phyloP scores from a whole-genome alignment of 2,888 invertebrate genomes.

The Lasioglossum lativentre region DNA sequence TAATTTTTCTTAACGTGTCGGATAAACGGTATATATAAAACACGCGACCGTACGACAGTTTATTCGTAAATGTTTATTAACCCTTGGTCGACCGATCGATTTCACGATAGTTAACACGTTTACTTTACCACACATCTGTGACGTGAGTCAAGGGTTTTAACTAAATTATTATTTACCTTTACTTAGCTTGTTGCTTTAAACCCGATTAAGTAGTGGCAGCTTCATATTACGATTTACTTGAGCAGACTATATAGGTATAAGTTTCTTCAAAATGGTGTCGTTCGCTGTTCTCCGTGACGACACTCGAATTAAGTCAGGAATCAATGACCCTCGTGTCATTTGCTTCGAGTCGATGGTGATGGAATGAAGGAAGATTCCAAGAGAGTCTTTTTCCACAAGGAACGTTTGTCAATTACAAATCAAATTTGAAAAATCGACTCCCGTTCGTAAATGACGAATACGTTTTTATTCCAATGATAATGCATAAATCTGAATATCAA shows the following conservation, averaged over 20 bases:
- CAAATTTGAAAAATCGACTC: neutral
- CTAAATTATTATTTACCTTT: constrained; percentile 68
- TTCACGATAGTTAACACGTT: constrained; percentile 13
- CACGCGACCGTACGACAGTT: constrained; percentile 53
- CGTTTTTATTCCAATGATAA: neutral
- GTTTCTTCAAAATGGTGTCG: constrained; percentile 37
- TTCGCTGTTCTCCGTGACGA: constrained; percentile 14
- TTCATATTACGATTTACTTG: constrained; percentile 79
- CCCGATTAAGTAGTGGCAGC: constrained; percentile 80
- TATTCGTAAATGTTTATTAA: constrained; percentile 34
- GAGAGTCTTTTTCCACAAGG: neutral
- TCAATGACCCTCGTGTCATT: neutral
- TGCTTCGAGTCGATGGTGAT: neutral
- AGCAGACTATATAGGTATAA: constrained; percentile 75
- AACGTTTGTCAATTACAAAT: neutral
- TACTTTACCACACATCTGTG: neutral
- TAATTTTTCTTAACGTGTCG: constrained; percentile 59
- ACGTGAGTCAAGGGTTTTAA: constrained; percentile 33
- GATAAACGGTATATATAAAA: constrained; percentile 59
- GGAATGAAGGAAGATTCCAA: constrained; percentile 15
- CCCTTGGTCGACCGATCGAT: constrained; percentile 34
- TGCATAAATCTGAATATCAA: neutral
- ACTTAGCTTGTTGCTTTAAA: constrained; percentile 70
- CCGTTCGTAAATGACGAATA: neutral
- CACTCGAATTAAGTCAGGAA: constrained; percentile 31